Base-by-base conservation (phyloP, 2,113 vertebrate genomes). In the Pteronura brasiliensis region DNA sequence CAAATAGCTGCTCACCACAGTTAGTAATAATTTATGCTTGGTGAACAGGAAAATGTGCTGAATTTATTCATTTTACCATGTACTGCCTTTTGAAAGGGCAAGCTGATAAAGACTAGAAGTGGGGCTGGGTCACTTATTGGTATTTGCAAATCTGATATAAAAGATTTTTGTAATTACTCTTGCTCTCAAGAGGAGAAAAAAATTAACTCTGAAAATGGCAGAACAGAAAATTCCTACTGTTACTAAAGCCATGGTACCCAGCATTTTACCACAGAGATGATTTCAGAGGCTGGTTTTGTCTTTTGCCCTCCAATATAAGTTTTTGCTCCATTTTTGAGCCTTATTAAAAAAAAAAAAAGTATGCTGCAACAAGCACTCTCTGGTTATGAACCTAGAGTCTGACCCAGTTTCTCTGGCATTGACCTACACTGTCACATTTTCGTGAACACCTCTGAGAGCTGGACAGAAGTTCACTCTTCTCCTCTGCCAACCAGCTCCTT, bases 11-110 rank as follows among this genome's bases (percentile, higher is more conserved):
- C 90, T 97, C 83, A 69, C 92, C 84, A 95, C 76, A 93, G 59
- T 96, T 92, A 95, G 97, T 97, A 97, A 98, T 98, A 97, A 98
- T 97, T 97, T 97, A 98, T 97, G 96, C 96, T 98, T 95, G 81
- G 90, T 93, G 97, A 98, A 90, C 95, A 97, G 97, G 96, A 98
- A 98, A 98, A 98, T 96, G 95, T 96, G 95, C 96, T 97, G 95
- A 97, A 97, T 97, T 95, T 97, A 97, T 98, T 97, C 96, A 96
- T 97, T 97, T 94, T 86, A 85, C 27, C 69, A 4, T 95, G 83
- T 52, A 71, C 49, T 1, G 52, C 80, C 79, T 85, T 74, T 97
- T 42, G 14, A 96, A 98, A 97, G 96, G 97, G 95, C 92, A 97
- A 88, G 79, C 90, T 90, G 95, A 95, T 96, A 96, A 97, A 97